These are phyloP conservation scores for Mirounga angustirostris DNA, from an alignment of 2,113 vertebrate species.

Conservation along the genomic window DNA sequence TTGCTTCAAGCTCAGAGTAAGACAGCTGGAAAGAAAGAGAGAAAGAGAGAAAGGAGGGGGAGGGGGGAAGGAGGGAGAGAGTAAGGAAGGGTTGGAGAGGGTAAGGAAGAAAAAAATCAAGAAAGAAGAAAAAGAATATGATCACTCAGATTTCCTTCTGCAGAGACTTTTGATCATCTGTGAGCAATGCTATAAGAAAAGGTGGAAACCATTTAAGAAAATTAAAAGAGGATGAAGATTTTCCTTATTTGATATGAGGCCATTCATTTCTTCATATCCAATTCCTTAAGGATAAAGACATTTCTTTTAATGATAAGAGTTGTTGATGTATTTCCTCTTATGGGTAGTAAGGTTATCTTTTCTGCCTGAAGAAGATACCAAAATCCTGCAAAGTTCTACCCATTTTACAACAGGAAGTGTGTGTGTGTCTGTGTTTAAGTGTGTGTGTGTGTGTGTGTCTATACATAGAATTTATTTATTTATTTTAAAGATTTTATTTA, in stretches of 20 bases:
- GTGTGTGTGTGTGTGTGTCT: not conserved
- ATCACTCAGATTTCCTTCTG: not conserved
- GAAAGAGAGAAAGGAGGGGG: not conserved
- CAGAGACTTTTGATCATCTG: conserved; percentile 56
- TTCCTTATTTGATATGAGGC: conserved; percentile 15
- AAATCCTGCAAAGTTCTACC: not conserved
- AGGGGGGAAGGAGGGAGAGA: not conserved
- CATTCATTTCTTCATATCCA: not conserved
- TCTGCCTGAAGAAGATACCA: not conserved
- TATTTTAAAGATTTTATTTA: too few relatives aligned
- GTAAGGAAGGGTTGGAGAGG: not conserved
- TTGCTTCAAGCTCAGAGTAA: not conserved
- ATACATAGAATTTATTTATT: not conserved
- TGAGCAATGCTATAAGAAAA: conserved; percentile 28
- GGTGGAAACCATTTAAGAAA: conserved; percentile 21
- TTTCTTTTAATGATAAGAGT: conserved; percentile 29
- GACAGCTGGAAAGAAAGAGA: not conserved
- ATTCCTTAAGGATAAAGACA: conserved; percentile 41
- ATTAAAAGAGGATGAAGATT: not conserved
- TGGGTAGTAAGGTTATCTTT: not conserved
- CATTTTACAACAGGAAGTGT: not conserved
- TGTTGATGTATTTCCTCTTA: not conserved
- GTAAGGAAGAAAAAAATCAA: not conserved
- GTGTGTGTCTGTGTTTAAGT: not conserved
- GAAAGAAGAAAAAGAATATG: not conserved